These are phyloP conservation scores for Cynopterus sphinx DNA, from an alignment of 2,797 vertebrate genomes.

Conservation along the genomic window DNA sequence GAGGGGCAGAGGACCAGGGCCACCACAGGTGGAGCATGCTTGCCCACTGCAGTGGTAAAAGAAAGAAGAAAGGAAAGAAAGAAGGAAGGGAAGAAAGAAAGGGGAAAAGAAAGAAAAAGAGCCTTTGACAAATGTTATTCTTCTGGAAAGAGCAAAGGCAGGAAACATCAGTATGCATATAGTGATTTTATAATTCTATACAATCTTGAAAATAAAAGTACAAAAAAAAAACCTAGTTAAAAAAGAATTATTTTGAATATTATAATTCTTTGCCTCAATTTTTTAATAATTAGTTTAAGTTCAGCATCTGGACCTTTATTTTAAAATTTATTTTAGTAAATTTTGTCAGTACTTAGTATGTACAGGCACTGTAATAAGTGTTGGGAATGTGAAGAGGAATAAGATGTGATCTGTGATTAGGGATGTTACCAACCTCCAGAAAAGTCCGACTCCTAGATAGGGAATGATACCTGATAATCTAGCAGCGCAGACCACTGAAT, in stretches of 20 bases:
- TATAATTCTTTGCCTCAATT: neutral
- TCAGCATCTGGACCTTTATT: neutral
- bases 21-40: neutral
- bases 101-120: no score
- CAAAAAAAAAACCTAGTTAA: neutral
- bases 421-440: neutral
- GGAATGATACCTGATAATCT: neutral
- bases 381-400: neutral
- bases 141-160: neutral
- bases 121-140: neutral
- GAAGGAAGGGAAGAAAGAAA: accelerated
- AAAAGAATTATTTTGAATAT: neutral
- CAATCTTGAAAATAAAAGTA: neutral
- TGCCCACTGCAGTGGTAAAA: neutral
- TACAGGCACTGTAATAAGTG: neutral
- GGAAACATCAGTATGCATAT: neutral
- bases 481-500: neutral
- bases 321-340: neutral
- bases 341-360: neutral
- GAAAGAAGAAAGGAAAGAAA: neutral
- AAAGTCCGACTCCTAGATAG: neutral
- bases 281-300: neutral
- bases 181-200: neutral
- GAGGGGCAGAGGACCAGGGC: neutral
- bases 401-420: neutral